A percentile compares a stretch with the other conserved stretches of the same genome.
These are phyloP conservation scores for Cepphus grylle DNA, from an alignment of 2,113 vertebrate genomes.

Conservation along the genomic window DNA sequence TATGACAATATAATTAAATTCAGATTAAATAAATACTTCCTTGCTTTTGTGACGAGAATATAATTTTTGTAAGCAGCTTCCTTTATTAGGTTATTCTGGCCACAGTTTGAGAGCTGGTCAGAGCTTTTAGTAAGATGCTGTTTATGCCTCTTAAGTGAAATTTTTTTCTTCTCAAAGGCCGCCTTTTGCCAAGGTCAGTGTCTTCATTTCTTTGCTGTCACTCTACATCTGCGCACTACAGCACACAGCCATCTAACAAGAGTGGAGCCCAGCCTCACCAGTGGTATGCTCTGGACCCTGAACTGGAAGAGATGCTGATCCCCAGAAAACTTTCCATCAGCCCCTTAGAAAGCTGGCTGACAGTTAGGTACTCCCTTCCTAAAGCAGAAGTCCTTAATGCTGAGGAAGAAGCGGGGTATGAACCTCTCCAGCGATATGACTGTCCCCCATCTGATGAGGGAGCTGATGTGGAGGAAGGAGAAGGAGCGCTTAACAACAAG, in stretches of 20 bases:
- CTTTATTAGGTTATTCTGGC: background rate
- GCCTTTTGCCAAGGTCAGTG: background rate
- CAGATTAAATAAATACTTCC: background rate
- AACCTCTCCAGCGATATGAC: background rate
- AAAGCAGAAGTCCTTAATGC: background rate
- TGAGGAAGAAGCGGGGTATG: background rate
- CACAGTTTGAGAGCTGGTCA: background rate
- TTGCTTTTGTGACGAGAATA: background rate
- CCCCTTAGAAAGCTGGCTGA: conserved; percentile 92
- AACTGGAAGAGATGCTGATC: conserved; percentile 86
- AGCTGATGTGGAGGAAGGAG: conserved; percentile 45
- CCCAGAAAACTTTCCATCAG: conserved; percentile 90
- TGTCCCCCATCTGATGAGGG: conserved; percentile 18
- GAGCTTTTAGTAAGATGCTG: background rate
- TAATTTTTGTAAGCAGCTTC: background rate
- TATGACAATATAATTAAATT: fast-evolving
- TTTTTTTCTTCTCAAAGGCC: conserved; percentile 36
- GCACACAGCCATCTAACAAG: conserved; percentile 70
- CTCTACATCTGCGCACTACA: conserved; percentile 10
- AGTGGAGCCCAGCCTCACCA: conserved; percentile 61
- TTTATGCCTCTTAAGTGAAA: background rate
- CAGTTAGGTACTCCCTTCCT: conserved; percentile 80
- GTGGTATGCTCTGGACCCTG: conserved; percentile 75
- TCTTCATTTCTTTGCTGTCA: background rate
- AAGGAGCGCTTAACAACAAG: fast-evolving